Evolutionary conservation across 2,113 vertebrate species (phyloP).

Genomic region (Peromyscus polionotus): DNA sequence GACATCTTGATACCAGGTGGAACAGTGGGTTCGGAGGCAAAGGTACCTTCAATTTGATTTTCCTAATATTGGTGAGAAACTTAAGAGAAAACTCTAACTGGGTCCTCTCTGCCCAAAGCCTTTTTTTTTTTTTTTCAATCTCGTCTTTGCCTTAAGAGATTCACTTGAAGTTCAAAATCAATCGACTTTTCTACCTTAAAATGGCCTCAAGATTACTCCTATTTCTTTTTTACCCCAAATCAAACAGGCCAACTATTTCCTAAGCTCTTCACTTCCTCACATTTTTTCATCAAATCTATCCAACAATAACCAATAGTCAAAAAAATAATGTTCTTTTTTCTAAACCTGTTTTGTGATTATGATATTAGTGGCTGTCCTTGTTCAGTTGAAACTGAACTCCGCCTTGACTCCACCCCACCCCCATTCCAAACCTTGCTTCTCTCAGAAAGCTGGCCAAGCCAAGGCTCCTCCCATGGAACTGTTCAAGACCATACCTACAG

Average conservation of each 20-base stretch:
- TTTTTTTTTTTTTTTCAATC: neutral
- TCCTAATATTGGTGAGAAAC: neutral
- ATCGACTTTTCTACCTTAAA: neutral
- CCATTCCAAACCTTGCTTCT: too few relatives aligned
- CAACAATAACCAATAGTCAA: neutral
- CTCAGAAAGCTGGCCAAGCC: too few relatives aligned
- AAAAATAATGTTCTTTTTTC: neutral
- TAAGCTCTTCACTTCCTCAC: neutral
- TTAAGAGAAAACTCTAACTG: neutral
- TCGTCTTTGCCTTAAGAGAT: neutral
- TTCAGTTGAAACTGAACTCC: too few relatives aligned
- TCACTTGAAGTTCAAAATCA: neutral
- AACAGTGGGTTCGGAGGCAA: neutral
- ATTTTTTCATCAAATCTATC: neutral
- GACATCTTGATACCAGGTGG: neutral
- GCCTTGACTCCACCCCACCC: too few relatives aligned
- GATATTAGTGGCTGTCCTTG: neutral
- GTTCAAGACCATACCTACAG: too few relatives aligned
- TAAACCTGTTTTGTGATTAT: neutral
- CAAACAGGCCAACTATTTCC: neutral
- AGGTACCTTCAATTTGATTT: neutral
- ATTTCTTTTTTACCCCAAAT: neutral
- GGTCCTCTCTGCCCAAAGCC: neutral
- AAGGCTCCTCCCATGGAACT: too few relatives aligned
- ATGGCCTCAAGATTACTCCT: neutral